Base-by-base conservation (phyloP, 2,797 vertebrate species). In the Lycodopsis pacificus region DNA sequence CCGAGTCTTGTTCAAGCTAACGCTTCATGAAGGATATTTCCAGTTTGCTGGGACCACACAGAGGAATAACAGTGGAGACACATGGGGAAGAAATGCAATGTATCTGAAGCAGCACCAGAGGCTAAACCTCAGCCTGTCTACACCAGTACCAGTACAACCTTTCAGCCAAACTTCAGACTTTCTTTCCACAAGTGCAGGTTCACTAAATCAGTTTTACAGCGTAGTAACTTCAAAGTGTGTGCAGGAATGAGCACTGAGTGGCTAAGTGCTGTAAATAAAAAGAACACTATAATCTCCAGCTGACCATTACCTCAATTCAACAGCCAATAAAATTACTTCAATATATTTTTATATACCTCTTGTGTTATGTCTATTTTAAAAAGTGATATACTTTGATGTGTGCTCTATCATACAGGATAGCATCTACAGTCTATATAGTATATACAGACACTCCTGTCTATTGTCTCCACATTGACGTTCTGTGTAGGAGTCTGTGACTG, bases 81-180 rank as follows among this genome's bases (percentile, higher is more conserved):
- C 58, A 64, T 10, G 36, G 36, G 4, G 30, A 30, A 9, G 7
- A 36, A 34, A 5, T 12, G 30, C 56, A 22, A 75, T 72, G 34
- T 58, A 51, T 30, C 22, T 42, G n/a, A 1, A 32, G 65, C 72
- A 76, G 19, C 51, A 69, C 5, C 70, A 61, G 54, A 67, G 30
- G 54, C 27, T 49, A 72, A 63, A 61, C 56, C 46, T 34, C 5
- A 32, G 32, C 5, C 32, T 32, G 32, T 32, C 32, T 7, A 6
- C 6, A 32, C 32, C 32, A 32, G 1, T 6, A 32, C 32, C 30
- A 5, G 30, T 6, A 32, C 32, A 34, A 34, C 32, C 32, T 7
- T 71, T 10, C 2, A 38, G 10, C 25, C 42, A 13, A 42, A 25
- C 32, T 22, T 30, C 66, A 49, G 36, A 9, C 17, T 44, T 10